A percentile compares a stretch with the other conserved stretches of the same genome.
Evolutionary conservation across 2,888 invertebrate genomes (phyloP).

Genomic region (Sminthurinus aureus): DNA sequence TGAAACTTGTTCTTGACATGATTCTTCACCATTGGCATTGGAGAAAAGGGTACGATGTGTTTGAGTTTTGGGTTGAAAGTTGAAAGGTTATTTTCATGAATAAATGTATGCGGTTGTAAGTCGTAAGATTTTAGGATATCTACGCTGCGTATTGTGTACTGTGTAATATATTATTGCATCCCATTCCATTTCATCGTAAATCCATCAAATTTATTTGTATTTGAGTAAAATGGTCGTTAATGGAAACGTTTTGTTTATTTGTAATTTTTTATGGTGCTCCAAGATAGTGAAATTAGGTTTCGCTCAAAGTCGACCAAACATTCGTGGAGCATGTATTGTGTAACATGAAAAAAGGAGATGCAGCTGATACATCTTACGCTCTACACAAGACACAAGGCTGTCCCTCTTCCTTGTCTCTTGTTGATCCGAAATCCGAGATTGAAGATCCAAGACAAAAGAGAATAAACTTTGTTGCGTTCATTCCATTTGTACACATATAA

Average conservation of each 20-base stretch:
- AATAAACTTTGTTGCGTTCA: too few species aligned
- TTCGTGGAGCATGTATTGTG: background rate
- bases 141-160: too few species aligned
- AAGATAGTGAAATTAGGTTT: background rate
- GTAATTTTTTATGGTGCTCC: background rate
- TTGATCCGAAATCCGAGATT: background rate
- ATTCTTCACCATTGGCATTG: too few species aligned
- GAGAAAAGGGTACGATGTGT: too few species aligned
- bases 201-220: conserved; percentile 1
- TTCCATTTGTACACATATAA: too few species aligned
- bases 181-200: background rate
- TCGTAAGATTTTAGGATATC: too few species aligned
- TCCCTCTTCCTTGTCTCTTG: background rate
- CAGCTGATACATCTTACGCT: background rate
- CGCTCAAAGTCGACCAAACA: background rate
- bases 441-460: too few species aligned
- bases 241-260: background rate
- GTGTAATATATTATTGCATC: background rate
- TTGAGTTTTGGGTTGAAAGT: too few species aligned
- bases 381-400: background rate
- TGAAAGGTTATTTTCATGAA: too few species aligned
- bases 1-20: too few species aligned
- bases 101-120: too few species aligned
- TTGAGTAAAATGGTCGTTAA: background rate
- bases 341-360: background rate